Conservation (phyloP, 2,888 invertebrate species). For the Alcis repandata region DNA sequence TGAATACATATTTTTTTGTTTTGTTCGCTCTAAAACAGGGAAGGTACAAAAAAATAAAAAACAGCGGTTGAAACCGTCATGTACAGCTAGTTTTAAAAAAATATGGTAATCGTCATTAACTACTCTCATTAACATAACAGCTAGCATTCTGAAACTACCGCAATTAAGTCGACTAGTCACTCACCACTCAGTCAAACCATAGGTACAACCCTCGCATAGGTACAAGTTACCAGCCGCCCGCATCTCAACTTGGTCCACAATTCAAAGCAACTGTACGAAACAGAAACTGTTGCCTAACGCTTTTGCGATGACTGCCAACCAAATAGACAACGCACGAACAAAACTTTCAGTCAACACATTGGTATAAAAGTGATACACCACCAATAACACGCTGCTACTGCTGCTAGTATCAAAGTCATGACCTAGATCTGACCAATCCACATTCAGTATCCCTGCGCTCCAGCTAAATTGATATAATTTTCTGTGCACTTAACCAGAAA, state of each 20-base stretch:
- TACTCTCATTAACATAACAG: background rate
- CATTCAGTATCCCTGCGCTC: no score
- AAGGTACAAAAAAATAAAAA: no score
- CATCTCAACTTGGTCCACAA: conserved; percentile 6
- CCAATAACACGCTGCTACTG: background rate
- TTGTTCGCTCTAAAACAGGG: no score
- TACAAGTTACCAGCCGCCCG: background rate
- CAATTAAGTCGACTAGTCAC: background rate
- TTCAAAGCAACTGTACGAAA: conserved; percentile 8
- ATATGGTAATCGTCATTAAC: background rate
- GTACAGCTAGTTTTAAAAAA: background rate
- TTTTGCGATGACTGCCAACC: background rate
- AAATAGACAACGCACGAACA: background rate
- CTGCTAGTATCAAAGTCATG: no score
- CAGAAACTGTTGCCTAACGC: background rate
- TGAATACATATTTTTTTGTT: no score
- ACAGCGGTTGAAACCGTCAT: no score
- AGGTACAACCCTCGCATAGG: no score
- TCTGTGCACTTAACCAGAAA: no score
- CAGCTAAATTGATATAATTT: no score
- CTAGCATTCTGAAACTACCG: background rate
- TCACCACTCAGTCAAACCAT: no score
- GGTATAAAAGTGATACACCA: background rate
- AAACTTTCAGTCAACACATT: background rate
- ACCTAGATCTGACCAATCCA: no score